Percentiles rank a stretch among this genome's conserved stretches.
phyloP scores from a whole-genome alignment of 2,113 vertebrate genomes.

The Neotoma lepida region DNA sequence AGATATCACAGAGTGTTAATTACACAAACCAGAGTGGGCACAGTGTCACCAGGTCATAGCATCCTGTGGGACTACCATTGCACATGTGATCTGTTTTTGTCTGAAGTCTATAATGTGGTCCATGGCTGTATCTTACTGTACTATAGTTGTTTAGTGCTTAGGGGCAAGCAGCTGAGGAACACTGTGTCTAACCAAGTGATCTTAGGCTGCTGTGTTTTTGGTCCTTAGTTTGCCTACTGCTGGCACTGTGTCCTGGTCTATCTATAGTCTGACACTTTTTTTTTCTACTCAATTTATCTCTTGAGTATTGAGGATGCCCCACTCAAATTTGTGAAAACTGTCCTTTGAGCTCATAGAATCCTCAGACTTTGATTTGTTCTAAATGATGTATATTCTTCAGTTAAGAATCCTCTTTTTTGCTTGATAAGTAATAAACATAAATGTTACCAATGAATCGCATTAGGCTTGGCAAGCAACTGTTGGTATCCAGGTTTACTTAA shows the following conservation, averaged over 20 bases:
- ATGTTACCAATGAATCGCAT: neutral
- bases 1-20: neutral
- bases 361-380: neutral
- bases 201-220: neutral
- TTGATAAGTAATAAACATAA: neutral
- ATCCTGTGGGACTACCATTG: too few relatives aligned
- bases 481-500: constrained; percentile 17
- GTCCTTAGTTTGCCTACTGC: neutral
- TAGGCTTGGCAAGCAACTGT: constrained; percentile 23
- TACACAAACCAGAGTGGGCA: neutral
- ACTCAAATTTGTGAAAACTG: neutral
- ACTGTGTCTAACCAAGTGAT: neutral
- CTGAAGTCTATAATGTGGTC: neutral
- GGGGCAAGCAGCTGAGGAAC: neutral
- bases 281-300: neutral
- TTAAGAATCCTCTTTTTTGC: neutral
- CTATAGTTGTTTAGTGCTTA: neutral
- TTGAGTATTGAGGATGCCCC: neutral
- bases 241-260: neutral
- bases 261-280: neutral
- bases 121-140: neutral
- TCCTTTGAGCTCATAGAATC: neutral
- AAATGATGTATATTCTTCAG: neutral
- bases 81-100: neutral
- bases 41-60: neutral